These are phyloP conservation scores for Nautilus pompilius DNA, from an alignment of 1,140 invertebrate species.

Conservation along the genomic window DNA sequence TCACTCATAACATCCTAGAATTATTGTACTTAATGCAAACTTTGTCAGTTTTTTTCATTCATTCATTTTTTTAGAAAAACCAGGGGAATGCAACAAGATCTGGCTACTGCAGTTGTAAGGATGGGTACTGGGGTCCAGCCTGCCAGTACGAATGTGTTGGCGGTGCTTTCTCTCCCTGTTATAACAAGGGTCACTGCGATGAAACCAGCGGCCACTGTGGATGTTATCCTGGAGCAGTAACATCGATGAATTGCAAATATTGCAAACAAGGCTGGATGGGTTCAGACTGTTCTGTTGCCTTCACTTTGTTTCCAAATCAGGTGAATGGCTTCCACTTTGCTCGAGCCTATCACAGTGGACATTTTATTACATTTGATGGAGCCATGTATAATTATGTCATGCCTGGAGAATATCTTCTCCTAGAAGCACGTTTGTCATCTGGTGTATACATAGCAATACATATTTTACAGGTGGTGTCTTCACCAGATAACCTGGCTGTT, in stretches of 20 bases:
- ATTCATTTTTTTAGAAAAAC: no score
- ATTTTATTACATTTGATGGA: slow-evolving; percentile 26
- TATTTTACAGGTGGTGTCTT: slow-evolving; percentile 2
- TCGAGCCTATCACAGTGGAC: slow-evolving; percentile 18
- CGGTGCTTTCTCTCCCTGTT: slow-evolving; percentile 18
- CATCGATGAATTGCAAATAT: slow-evolving; percentile 13
- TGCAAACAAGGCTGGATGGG: slow-evolving; percentile 25
- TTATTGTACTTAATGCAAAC: no score
- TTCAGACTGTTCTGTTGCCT: slow-evolving; percentile 25
- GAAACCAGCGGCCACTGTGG: slow-evolving; percentile 16
- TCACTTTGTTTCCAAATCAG: slow-evolving; percentile 1
- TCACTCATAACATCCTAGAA: no score
- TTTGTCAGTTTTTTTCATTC: no score
- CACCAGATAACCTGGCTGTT: background rate
- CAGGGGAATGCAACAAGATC: background rate
- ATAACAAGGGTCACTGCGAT: slow-evolving; percentile 25
- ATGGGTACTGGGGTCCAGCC: slow-evolving; percentile 29
- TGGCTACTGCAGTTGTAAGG: slow-evolving; percentile 22
- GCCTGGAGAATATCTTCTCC: slow-evolving; percentile 22
- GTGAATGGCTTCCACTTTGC: background rate
- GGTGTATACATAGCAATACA: slow-evolving; percentile 5
- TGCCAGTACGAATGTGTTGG: slow-evolving; percentile 27
- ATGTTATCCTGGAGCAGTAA: slow-evolving; percentile 13
- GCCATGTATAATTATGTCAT: slow-evolving; percentile 18
- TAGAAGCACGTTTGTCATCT: slow-evolving; percentile 7